phyloP scores from a whole-genome alignment of 2,797 vertebrate species.

The Micrastur ruficollis region DNA sequence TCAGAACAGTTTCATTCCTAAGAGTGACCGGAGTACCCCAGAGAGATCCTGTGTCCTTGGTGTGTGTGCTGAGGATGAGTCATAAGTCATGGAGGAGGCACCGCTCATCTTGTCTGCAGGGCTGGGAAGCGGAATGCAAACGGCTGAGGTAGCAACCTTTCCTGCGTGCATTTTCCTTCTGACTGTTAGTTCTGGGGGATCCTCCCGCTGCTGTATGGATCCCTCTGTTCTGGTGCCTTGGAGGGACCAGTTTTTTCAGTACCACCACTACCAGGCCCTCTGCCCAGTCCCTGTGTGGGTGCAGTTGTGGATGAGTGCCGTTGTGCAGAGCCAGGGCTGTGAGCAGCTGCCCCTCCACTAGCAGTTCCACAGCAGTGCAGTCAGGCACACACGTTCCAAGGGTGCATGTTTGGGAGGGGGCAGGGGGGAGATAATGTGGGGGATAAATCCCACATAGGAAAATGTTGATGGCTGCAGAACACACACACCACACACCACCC shows the following conservation, averaged over 20 bases:
- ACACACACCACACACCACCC: not conserved
- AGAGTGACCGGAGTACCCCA: slow-evolving; percentile 75
- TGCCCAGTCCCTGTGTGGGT: accelerated
- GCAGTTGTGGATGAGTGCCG: not conserved
- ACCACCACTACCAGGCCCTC: not conserved
- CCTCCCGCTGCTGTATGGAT: not conserved
- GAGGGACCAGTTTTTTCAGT: not conserved
- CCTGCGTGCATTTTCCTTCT: not conserved
- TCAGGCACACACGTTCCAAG: not conserved
- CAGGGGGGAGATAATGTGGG: not conserved
- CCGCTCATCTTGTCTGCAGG: slow-evolving; percentile 74
- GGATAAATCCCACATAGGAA: not conserved
- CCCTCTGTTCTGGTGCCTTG: not conserved
- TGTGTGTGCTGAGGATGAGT: slow-evolving; percentile 81
- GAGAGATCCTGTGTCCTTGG: slow-evolving; percentile 77
- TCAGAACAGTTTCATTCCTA: slow-evolving; percentile 82
- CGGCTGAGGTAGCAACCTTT: not conserved
- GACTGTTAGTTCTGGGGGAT: not conserved
- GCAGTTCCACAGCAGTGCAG: not conserved
- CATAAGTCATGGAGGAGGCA: slow-evolving; percentile 68
- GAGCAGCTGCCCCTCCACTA: not conserved
- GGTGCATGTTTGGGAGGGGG: accelerated
- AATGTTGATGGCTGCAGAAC: not conserved
- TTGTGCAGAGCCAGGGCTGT: not conserved
- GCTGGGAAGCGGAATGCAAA: not conserved